Evolutionary conservation across 2,113 vertebrate genomes (phyloP), one percentile per base, ranked within the genome.

Genomic region (Sylvietta virens): DNA sequence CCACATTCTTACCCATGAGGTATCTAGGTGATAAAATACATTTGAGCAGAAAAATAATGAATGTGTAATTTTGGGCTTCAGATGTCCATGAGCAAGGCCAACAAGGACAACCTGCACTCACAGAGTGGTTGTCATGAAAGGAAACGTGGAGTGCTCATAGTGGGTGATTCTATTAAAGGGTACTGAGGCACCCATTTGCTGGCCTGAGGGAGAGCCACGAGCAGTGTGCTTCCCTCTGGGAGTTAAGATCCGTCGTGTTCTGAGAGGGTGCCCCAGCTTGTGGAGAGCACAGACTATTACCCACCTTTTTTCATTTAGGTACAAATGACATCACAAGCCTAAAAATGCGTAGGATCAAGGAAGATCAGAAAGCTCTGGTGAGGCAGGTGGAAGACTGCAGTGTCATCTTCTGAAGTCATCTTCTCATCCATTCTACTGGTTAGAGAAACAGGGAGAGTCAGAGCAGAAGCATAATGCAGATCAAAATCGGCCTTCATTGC

Each of bases 71-170:
- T 26, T 54, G 40, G 24, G 24, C 28, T 51, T 65, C 65, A 22
- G 44, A 30, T 0, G 0, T 30, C 16, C 0, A 0, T 26, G 8
- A 78, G 11, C 22, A 57, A 57, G 33, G 28, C 27, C 50, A 57
- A 15, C 7, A n/a, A 71, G 48, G 15, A 64, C 9, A 71, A 26
- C 19, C 17, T 50, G 42, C 11, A 26, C 16, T 33, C 7, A 21
- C 42, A 50, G 5, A 21, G 13, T 24, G 31, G 9, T 24, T 56
- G 9, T 30, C 71, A 39, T 30, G 28, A 64, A 62, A 70, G 20
- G 33, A 70, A 62, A 50, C 6, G 11, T 3, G 0, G 0, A 70
- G 15, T 24, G 23, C 31, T 37, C 13, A 6, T 6, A 28, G 35
- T 33, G 42, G 15, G 13, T 16, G 4, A 37, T 23, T 57, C 20